Base-by-base conservation (phyloP, 1,140 invertebrate genomes). In the Macrobrachium rosenbergii region DNA sequence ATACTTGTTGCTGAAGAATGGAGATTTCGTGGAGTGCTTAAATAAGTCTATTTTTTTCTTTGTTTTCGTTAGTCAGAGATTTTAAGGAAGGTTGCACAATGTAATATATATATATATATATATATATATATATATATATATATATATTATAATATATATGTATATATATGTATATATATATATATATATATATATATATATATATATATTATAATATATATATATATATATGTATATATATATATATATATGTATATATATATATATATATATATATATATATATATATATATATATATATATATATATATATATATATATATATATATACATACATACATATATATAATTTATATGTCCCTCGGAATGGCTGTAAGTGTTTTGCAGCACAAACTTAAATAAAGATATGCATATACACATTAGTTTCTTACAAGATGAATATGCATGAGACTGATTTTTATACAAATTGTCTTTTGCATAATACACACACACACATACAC, bases 131-230 rank as follows among this genome's bases (percentile, higher is more conserved):
- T 3, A 37, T 5, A 63, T 5, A 63, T 5, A 63, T 5, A 63
- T 5, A 63, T 5, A 67, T 12, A 67, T 0, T 6, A n/a, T n/a
- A 6, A 67, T 12, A 67, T 67, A 67, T 67, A 67, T 67, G 8
- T 67, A 67, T 67, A 67, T 67, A 67, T 67, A 67, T 67, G 8
- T 67, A 67, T 67, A 67, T 67, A 67, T 67, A 67, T 67, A 67
- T 67, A 67, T 67, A 67, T 67, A 67, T 67, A 67, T 67, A 67
- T 67, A 67, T 67, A 67, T 67, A 67, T 67, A 67, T 67, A 67
- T 67, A 67, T 67, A 28, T 21, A 67, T 67, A 67, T 67, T 21
- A 67, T 17, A n/a, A 67, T 67, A 67, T 5, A 12, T 67, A 67
- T 67, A 12, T 67, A 67, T 17, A 67, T 67, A 67, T 67, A 67